A percentile compares a stretch with the other conserved stretches of the same genome.
These are phyloP conservation scores for Tangara arthus DNA, from an alignment of 2,797 vertebrate genomes.

Conservation along the genomic window DNA sequence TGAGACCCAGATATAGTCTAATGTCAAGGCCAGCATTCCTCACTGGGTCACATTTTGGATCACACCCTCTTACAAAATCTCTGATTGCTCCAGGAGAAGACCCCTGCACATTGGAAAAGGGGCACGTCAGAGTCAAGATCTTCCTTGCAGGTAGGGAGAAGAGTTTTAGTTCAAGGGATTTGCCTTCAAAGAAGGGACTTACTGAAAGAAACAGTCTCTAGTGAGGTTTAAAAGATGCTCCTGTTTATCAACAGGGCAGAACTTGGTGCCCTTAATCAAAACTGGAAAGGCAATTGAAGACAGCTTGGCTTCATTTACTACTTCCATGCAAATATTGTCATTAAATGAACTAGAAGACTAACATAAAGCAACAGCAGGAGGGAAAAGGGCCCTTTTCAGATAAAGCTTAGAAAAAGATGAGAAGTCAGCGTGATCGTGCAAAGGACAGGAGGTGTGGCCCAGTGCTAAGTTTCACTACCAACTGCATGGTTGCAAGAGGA, in stretches of 20 bases:
- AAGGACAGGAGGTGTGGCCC: fast-evolving
- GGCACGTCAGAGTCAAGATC: not conserved
- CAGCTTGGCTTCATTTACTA: not conserved
- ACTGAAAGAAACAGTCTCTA: not conserved
- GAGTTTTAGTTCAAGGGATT: not conserved
- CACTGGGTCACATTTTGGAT: not conserved
- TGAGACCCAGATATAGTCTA: fast-evolving
- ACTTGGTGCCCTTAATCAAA: not conserved
- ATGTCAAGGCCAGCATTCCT: not conserved
- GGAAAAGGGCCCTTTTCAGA: not conserved
- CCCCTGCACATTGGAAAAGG: not conserved
- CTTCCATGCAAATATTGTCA: not conserved
- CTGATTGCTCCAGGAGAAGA: not conserved
- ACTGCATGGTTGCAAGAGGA: not conserved
- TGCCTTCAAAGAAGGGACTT: not conserved
- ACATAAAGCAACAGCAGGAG: not conserved
- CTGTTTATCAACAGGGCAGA: not conserved
- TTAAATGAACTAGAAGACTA: not conserved
- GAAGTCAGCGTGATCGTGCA: not conserved
- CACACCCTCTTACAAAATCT: not conserved
- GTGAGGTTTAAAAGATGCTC: not conserved
- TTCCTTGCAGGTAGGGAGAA: not conserved
- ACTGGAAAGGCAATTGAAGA: not conserved
- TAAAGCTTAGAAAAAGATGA: not conserved
- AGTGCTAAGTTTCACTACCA: not conserved